Evolutionary conservation across 1,140 invertebrate species (phyloP).

Genomic region (Calycopis cecrops): DNA sequence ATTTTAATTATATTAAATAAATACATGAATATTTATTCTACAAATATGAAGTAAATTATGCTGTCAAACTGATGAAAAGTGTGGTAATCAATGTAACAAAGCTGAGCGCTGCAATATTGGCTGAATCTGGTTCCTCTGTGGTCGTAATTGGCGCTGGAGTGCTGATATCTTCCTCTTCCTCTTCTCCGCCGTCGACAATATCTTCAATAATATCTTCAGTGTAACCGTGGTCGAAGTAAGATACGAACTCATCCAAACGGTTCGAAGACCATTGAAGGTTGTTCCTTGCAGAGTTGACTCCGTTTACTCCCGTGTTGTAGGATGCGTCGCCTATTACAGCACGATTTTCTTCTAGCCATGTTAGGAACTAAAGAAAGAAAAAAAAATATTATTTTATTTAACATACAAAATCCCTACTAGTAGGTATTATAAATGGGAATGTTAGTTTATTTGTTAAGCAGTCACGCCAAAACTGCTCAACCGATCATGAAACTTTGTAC

Average conservation of each 20-base stretch:
- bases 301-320: constrained; percentile 38
- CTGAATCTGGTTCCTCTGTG: constrained; percentile 29
- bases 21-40: constrained; percentile 2
- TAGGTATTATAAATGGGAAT: no score
- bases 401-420: no score
- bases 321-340: constrained; percentile 30
- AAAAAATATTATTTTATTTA: not conserved
- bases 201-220: constrained; percentile 38
- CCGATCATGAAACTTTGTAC: no score
- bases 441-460: no score
- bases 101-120: constrained; percentile 40
- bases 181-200: constrained; percentile 10
- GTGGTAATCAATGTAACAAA: constrained; percentile 33
- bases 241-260: constrained; percentile 37
- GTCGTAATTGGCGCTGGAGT: not conserved
- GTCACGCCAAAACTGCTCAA: no score
- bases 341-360: constrained; percentile 41
- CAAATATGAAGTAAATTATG: constrained; percentile 19
- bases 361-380: constrained; percentile 37
- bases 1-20: no score
- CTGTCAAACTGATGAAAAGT: constrained; percentile 30
- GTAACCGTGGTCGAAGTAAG: constrained; percentile 49
- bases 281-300: constrained; percentile 30
- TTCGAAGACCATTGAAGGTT: constrained; percentile 43
- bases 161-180: constrained; percentile 7